Evolutionary conservation across 2,797 vertebrate species (phyloP).

Genomic region (Cirrhinus mrigala): DNA sequence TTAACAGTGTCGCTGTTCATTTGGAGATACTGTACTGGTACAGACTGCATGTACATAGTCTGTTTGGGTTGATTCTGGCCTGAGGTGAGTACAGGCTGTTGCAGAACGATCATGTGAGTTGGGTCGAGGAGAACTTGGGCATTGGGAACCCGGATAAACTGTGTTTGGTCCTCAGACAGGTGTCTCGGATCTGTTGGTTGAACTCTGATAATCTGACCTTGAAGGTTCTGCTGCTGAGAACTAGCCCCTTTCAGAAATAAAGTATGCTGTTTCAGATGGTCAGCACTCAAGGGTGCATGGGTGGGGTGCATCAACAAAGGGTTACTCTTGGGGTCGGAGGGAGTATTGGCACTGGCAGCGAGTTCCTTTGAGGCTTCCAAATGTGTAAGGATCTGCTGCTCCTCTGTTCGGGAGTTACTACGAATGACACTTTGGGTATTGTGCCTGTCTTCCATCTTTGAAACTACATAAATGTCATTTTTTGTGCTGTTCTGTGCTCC

Average conservation of each 20-base stretch:
- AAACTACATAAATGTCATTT: constrained; percentile 86
- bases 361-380: constrained; percentile 85
- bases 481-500: constrained; percentile 78
- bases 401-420: constrained; percentile 91
- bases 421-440: constrained; percentile 93
- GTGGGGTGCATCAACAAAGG: constrained; percentile 81
- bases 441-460: constrained; percentile 92
- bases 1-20: constrained; percentile 88
- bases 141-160: constrained; percentile 86
- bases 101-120: constrained; percentile 88
- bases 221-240: constrained; percentile 84
- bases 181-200: constrained; percentile 77
- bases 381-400: constrained; percentile 86
- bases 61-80: constrained; percentile 84
- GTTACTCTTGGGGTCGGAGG: constrained; percentile 83
- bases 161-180: constrained; percentile 79
- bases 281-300: constrained; percentile 80
- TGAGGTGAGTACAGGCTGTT: constrained; percentile 87
- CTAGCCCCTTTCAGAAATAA: constrained; percentile 86
- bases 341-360: constrained; percentile 77
- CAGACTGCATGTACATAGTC: constrained; percentile 82
- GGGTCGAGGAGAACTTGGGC: constrained; percentile 90
- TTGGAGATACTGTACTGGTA: constrained; percentile 90
- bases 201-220: constrained; percentile 75
- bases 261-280: constrained; percentile 87